Percentiles rank a stretch among this genome's conserved stretches.
Evolutionary conservation across 2,797 vertebrate genomes (phyloP).

Genomic region (Garrulus glandarius): DNA sequence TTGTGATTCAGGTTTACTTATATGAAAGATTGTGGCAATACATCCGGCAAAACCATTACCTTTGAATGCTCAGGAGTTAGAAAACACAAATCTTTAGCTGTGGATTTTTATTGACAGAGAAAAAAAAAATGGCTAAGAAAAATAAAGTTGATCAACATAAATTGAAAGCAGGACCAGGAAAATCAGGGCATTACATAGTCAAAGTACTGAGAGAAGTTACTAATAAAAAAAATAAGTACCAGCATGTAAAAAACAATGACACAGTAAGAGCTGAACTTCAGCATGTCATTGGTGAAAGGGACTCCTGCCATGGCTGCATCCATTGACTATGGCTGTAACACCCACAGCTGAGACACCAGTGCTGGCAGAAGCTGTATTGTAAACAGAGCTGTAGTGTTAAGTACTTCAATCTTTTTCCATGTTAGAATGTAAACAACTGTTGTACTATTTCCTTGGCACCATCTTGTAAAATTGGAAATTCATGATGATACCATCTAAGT

Average conservation of each 20-base stretch:
- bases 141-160: background rate
- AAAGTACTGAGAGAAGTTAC: background rate
- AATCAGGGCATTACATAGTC: background rate
- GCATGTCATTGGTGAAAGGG: background rate
- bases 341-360: background rate
- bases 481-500: background rate
- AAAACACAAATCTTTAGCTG: background rate
- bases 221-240: too few relatives aligned
- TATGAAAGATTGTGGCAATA: background rate
- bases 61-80: background rate
- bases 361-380: background rate
- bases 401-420: too few relatives aligned
- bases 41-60: background rate
- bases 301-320: background rate
- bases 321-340: background rate
- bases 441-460: background rate
- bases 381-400: background rate
- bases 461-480: background rate
- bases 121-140: background rate
- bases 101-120: background rate
- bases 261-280: background rate
- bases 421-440: background rate
- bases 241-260: background rate
- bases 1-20: background rate
- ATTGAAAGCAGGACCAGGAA: background rate